phyloP scores from a whole-genome alignment of 2,888 invertebrate genomes.

The Leptarthrus brevirostris region DNA sequence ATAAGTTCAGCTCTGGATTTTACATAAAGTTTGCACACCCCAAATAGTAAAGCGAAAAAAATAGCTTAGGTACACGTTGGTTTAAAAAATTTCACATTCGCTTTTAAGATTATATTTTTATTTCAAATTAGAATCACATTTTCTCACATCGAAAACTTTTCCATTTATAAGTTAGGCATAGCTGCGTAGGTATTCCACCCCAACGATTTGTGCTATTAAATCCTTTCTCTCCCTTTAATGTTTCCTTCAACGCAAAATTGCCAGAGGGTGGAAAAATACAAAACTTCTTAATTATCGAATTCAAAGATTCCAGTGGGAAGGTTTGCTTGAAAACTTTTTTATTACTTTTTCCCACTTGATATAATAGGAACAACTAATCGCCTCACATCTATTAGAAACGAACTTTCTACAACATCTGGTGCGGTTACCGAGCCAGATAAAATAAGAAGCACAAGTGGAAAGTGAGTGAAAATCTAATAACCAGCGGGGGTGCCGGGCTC shows the following conservation, averaged over 20 bases:
- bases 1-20: no score
- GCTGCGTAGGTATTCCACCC: no score
- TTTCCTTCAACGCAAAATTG: neutral
- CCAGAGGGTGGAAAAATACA: constrained; percentile 19
- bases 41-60: no score
- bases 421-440: constrained; percentile 10
- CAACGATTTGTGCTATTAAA: no score
- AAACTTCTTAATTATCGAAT: constrained; percentile 42
- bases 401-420: constrained; percentile 20
- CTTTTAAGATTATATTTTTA: no score
- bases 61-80: no score
- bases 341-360: constrained; percentile 36
- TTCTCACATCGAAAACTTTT: no score
- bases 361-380: constrained; percentile 42
- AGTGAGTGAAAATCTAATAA: constrained; percentile 26
- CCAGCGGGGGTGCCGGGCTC: constrained; percentile 30
- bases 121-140: no score
- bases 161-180: no score
- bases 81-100: no score
- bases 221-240: constrained; percentile 25
- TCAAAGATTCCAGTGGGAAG: constrained; percentile 22
- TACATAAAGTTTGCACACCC: no score
- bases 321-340: constrained; percentile 10
- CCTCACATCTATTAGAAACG: constrained; percentile 25
- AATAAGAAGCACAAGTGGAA: neutral